These are phyloP conservation scores for Catonia carolina DNA, from an alignment of 2,888 invertebrate genomes.

Conservation along the genomic window DNA sequence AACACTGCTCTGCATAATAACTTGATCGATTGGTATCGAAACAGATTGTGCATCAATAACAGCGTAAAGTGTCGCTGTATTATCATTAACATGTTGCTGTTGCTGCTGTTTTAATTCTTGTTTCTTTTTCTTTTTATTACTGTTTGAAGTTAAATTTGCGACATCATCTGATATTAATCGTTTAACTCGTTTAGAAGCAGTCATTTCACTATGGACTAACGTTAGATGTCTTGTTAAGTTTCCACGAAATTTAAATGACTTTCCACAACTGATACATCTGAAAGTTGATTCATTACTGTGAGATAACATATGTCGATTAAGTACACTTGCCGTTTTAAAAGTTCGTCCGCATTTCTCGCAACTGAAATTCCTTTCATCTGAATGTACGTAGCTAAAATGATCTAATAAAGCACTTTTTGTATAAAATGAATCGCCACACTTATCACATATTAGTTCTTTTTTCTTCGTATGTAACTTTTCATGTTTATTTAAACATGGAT, in stretches of 20 bases:
- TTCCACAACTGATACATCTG: not conserved
- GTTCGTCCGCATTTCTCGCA: conserved; percentile 11
- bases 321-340: not conserved
- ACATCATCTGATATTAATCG: not conserved
- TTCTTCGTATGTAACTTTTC: not conserved
- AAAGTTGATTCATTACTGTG: not conserved
- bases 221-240: not conserved
- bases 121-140: not conserved
- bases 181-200: not conserved
- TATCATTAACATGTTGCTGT: not conserved
- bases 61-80: not conserved
- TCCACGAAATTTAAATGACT: not conserved
- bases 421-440: conserved; percentile 2
- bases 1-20: not conserved
- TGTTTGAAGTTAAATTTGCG: not conserved
- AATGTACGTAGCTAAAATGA: not conserved
- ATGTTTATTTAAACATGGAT: conserved; percentile 3
- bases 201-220: not conserved
- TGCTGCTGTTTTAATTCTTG: not conserved
- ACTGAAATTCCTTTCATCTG: conserved; percentile 6
- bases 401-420: not conserved
- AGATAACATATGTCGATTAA: conserved; percentile 4
- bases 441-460: not conserved
- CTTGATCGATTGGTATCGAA: not conserved
- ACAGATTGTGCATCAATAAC: not conserved